Evolutionary conservation across 64 coral and sea anemone species (phyloP), one percentile per base, ranked within the genome.

Genomic region (Orbicella faveolata): DNA sequence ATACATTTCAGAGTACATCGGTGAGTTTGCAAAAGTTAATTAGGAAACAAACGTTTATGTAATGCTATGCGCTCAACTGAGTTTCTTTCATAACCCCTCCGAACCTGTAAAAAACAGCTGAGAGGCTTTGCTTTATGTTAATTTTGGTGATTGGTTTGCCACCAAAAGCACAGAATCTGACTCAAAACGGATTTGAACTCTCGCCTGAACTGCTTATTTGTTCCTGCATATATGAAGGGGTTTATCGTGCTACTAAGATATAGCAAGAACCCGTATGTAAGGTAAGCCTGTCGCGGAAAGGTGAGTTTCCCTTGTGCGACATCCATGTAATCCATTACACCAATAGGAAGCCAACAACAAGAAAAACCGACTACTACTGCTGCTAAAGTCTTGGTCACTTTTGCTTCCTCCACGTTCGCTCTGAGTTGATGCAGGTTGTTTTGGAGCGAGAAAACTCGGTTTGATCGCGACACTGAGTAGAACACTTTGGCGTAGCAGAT

Each of bases 151-250:
- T 11, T 70, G 67, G 1, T 70, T 10, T 26, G 21, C n/a, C 67
- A 26, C 30, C 82, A 20, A n/a, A 75, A 23, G 13, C 73, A 48
- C 26, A 63, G 5, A 35, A 92, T 12, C 11, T 73, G 69, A 13
- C 66, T 44, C 34, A 76, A 80, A 53, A 94, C 26, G 0, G 62
- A 23, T 34, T 87, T 90, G 37, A 74, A 94, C 78, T 90, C 93
- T 72, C 76, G 86, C 2, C 88, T 83, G 36, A 94, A 94, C 33
- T 76, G 84, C 20, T 63, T 90, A 48, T 89, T 90, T 17, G 86
- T 90, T 25, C 79, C 79, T 36, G 83, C 93, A 69, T 90, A 94
- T 41, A 94, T 94, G 15, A 94, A 90, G 11, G 92, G 88, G 75
- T 94, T 94, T 0, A 90, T 67, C 6, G 81, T 79, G 76, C 92